Conservation (phyloP, 2,888 invertebrate species). For the Trisateles emortualis region DNA sequence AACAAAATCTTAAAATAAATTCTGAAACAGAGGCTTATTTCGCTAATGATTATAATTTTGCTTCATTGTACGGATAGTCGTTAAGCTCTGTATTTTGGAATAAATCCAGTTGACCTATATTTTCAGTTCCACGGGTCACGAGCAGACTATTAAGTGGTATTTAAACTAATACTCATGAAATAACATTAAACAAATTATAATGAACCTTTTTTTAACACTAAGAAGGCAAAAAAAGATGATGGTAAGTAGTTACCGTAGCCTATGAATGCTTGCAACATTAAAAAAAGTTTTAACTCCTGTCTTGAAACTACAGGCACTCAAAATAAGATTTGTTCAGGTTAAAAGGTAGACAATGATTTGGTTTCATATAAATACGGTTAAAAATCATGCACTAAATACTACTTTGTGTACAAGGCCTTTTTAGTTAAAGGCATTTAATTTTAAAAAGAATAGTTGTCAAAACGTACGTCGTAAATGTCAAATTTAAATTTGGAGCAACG, state of each 20-base stretch:
- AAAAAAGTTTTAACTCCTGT: too few species aligned
- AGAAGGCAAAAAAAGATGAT: too few species aligned
- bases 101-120: slow-evolving; percentile 55
- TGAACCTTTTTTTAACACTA: too few species aligned
- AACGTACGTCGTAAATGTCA: background rate
- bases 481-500: slow-evolving; percentile 3
- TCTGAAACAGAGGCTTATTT: slow-evolving; percentile 39
- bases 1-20: slow-evolving; percentile 14
- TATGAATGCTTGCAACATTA: background rate
- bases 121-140: slow-evolving; percentile 7
- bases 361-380: too few species aligned
- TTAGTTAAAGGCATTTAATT: too few species aligned
- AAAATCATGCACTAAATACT: too few species aligned
- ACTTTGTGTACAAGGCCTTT: too few species aligned
- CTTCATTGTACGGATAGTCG: slow-evolving; percentile 42
- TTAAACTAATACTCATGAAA: slow-evolving; percentile 6
- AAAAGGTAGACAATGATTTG: too few species aligned
- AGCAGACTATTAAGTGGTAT: slow-evolving; percentile 25
- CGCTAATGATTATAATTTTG: slow-evolving; percentile 43
- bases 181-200: too few species aligned
- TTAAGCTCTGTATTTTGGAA: slow-evolving; percentile 48
- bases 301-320: too few species aligned
- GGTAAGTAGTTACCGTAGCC: too few species aligned
- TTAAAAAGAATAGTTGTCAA: background rate
- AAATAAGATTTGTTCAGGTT: too few species aligned